A percentile compares a stretch with the other conserved stretches of the same genome.
These are phyloP conservation scores for Drosophila murphyi DNA, from an alignment of 1,140 invertebrate species.

Conservation along the genomic window DNA sequence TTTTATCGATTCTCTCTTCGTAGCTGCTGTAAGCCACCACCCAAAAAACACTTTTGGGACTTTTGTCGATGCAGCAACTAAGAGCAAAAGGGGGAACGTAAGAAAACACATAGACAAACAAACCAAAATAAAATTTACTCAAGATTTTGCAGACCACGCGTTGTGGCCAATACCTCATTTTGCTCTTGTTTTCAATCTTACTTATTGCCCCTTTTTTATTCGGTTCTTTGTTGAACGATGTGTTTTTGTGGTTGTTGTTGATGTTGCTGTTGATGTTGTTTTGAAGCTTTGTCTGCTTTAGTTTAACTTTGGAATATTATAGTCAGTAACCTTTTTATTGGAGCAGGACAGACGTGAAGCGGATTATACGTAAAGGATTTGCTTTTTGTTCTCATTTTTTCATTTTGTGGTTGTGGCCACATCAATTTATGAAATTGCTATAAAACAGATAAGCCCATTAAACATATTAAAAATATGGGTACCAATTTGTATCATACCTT, in stretches of 20 bases:
- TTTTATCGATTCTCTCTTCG: not conserved
- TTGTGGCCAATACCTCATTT: constrained; percentile 14
- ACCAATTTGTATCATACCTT: no score
- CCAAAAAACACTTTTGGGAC: constrained; percentile 36
- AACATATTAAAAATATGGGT: constrained; percentile 3
- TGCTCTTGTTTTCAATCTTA: constrained; percentile 23
- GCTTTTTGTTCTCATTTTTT: constrained; percentile 10
- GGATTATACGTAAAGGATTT: constrained; percentile 48
- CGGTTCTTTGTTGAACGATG: constrained; percentile 6
- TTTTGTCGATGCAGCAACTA: constrained; percentile 41
- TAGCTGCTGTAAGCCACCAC: constrained; percentile 19
- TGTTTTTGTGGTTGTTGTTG: constrained; percentile 15
- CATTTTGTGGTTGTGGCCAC: not conserved
- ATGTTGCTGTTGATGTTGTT: constrained; percentile 37
- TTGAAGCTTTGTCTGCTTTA: constrained; percentile 44
- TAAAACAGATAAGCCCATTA: constrained; percentile 16
- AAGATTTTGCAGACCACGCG: constrained; percentile 44
- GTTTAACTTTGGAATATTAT: constrained; percentile 57
- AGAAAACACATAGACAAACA: constrained; percentile 19
- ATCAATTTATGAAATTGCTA: constrained; percentile 42
- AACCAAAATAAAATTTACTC: constrained; percentile 46
- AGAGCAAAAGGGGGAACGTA: constrained; percentile 3
- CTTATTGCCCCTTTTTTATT: not conserved
- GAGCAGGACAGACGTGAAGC: constrained; percentile 41
- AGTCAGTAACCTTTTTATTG: constrained; percentile 39